Percentiles rank a stretch among this genome's conserved stretches.
Conservation (phyloP, 1,140 invertebrate genomes). For the Drosophila biarmipes region DNA sequence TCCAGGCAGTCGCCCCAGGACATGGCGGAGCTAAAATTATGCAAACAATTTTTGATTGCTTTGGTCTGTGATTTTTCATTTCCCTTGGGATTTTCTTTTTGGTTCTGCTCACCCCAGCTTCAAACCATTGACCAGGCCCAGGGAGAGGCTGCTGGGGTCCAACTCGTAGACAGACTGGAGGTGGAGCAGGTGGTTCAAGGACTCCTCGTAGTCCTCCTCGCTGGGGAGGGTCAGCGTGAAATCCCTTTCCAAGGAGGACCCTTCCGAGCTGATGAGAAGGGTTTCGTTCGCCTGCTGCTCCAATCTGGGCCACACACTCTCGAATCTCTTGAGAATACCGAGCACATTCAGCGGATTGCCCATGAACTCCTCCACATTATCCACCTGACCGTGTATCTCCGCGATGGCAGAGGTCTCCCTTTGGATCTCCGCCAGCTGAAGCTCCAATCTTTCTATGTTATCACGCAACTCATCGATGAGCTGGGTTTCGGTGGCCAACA, state of each 20-base stretch:
- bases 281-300: conserved; percentile 51
- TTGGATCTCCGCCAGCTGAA: conserved; percentile 43
- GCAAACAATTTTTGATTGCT: conserved; percentile 47
- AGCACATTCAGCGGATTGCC: conserved; percentile 98
- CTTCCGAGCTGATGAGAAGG: conserved; percentile 1
- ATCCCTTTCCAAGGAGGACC: conserved; percentile 1
- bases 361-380: conserved; percentile 92
- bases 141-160: conserved; percentile 54
- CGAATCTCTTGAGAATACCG: conserved; percentile 96
- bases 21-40: conserved; percentile 62
- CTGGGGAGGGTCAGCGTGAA: conserved; percentile 43
- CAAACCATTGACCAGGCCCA: conserved; percentile 70
- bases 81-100: conserved; percentile 1
- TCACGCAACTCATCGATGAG: conserved; percentile 57
- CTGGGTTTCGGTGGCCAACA: conserved; percentile 52
- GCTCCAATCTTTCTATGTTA: conserved; percentile 52
- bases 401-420: conserved; percentile 85
- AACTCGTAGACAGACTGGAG: conserved; percentile 72
- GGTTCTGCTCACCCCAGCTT: conserved; percentile 68
- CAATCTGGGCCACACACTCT: conserved; percentile 91
- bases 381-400: conserved; percentile 90
- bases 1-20: conserved; percentile 82
- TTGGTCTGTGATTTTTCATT: conserved; percentile 16
- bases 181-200: conserved; percentile 60
- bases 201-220: conserved; percentile 71